phyloP scores from a whole-genome alignment of 2,797 vertebrate species.

The Ispidina lecontei region DNA sequence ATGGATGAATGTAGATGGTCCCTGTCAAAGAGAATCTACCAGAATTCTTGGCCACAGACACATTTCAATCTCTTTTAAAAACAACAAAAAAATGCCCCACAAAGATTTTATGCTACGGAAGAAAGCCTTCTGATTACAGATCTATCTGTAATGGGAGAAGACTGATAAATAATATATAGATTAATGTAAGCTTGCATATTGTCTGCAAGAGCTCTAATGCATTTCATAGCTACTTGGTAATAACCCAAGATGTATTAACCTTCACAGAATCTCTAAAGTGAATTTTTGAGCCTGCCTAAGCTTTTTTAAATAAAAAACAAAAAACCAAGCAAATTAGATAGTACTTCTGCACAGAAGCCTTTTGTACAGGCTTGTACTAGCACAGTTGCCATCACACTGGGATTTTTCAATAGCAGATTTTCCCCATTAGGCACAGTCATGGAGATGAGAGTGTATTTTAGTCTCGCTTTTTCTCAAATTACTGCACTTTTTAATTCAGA shows the following conservation, averaged over 20 bases:
- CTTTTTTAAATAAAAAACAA: background rate
- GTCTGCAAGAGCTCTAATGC: conserved; percentile 40
- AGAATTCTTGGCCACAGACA: background rate
- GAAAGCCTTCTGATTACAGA: conserved; percentile 30
- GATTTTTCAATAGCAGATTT: conserved; percentile 47
- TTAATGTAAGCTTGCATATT: conserved; percentile 29
- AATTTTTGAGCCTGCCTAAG: background rate
- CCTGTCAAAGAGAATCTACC: background rate
- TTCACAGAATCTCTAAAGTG: background rate
- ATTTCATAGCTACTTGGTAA: conserved; percentile 14
- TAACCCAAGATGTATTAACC: conserved; percentile 5
- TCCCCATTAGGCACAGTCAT: conserved; percentile 60
- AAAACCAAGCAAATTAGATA: background rate
- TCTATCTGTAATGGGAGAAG: conserved; percentile 50
- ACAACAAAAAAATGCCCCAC: background rate
- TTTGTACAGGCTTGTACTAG: background rate
- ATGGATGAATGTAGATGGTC: background rate
- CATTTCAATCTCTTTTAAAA: background rate
- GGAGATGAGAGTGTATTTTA: conserved; percentile 35
- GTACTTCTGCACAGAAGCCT: background rate
- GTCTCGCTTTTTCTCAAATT: conserved; percentile 38
- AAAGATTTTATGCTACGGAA: background rate
- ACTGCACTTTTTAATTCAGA: conserved; percentile 6
- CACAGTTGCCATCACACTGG: conserved; percentile 29
- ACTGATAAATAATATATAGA: conserved; percentile 62